These are phyloP conservation scores for Coregonus ussuriensis DNA, from an alignment of 2,797 vertebrate species.

Conservation along the genomic window DNA sequence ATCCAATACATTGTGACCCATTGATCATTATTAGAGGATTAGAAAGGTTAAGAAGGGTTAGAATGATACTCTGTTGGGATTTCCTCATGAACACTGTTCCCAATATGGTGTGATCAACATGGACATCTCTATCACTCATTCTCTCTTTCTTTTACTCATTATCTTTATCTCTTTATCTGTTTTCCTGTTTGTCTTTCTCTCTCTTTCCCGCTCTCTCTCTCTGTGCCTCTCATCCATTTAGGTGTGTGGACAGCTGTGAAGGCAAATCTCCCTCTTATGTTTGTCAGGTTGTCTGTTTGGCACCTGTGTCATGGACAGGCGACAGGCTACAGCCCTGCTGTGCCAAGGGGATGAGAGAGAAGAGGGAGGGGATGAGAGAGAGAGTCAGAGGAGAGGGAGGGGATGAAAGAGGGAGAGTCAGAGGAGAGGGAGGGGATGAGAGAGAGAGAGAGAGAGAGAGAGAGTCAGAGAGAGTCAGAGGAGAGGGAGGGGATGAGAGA, in stretches of 20 bases:
- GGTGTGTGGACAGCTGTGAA: not conserved
- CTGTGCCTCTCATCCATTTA: not conserved
- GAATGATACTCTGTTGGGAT: constrained; percentile 15
- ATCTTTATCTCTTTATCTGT: constrained; percentile 8
- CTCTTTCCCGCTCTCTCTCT: not conserved
- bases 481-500: too few relatives aligned
- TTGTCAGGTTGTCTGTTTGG: not conserved
- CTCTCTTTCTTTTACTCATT: constrained; percentile 6
- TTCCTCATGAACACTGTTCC: constrained; percentile 11
- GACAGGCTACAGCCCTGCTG: not conserved
- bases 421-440: too few relatives aligned
- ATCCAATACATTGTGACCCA: constrained; percentile 23
- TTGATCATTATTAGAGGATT: constrained; percentile 27
- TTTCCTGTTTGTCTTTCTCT: not conserved
- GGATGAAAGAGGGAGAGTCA: too few relatives aligned
- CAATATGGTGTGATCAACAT: too few relatives aligned
- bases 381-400: too few relatives aligned
- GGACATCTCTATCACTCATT: not conserved
- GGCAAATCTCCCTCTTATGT: not conserved
- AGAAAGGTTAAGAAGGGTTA: not conserved
- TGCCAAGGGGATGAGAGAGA: too few relatives aligned
- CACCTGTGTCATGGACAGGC: not conserved
- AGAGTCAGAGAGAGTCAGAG: too few relatives aligned
- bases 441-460: too few relatives aligned
- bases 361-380: too few relatives aligned